Evolutionary conservation across 2,113 vertebrate genomes (phyloP).

Genomic region (Mirounga angustirostris): DNA sequence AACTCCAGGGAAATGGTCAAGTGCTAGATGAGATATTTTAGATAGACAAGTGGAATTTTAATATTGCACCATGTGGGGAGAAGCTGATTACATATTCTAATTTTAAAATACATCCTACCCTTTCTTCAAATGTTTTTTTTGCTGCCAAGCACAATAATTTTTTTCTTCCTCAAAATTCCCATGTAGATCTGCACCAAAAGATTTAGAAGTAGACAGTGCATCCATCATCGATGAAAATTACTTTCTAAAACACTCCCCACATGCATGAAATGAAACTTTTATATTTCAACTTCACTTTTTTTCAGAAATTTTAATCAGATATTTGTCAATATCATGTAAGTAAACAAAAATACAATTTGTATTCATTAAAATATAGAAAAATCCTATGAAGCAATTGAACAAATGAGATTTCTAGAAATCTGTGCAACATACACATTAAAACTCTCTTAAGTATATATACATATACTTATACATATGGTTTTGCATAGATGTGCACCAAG

Average conservation of each 20-base stretch:
- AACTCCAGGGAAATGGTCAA: background rate
- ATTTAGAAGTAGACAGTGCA: background rate
- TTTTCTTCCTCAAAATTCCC: background rate
- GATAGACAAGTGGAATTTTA: background rate
- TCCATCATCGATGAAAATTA: background rate
- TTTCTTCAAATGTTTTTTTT: background rate
- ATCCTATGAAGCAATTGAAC: background rate
- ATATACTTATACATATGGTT: background rate
- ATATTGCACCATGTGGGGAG: background rate
- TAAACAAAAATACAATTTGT: background rate
- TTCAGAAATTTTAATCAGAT: background rate
- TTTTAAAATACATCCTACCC: background rate
- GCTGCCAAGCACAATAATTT: background rate
- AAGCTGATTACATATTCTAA: background rate
- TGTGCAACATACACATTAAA: background rate
- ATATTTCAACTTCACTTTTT: background rate
- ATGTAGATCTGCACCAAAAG: background rate
- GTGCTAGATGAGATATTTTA: background rate
- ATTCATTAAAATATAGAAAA: background rate
- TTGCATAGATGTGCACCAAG: background rate
- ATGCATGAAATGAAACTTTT: background rate
- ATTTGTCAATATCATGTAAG: background rate
- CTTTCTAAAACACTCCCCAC: background rate
- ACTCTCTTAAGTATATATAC: background rate
- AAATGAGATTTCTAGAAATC: background rate